phyloP scores from a whole-genome alignment of 2,113 vertebrate species.

The Chaetorhynchus papuensis region DNA sequence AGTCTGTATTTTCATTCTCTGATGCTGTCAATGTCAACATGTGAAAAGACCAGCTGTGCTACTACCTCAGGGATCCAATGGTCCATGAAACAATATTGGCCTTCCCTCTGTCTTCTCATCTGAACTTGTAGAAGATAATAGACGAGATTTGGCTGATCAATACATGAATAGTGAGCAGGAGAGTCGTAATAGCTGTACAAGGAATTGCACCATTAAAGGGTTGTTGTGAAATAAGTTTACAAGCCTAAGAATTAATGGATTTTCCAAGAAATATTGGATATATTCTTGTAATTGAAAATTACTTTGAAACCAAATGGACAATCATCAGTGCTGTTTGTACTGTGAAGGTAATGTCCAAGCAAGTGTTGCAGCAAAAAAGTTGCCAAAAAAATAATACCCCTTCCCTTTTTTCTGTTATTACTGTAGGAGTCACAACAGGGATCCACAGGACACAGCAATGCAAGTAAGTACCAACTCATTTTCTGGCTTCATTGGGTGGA shows the following conservation, averaged over 20 bases:
- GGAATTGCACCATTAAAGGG: background rate
- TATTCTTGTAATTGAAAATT: slow-evolving; percentile 23
- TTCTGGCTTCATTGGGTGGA: background rate
- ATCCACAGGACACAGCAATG: slow-evolving; percentile 78
- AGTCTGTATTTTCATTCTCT: background rate
- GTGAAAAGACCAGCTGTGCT: slow-evolving; percentile 1
- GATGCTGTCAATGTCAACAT: background rate
- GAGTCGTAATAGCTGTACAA: background rate
- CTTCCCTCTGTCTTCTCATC: slow-evolving; percentile 25
- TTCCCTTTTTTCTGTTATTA: slow-evolving; percentile 50
- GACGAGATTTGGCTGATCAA: slow-evolving; percentile 10
- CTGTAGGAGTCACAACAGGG: slow-evolving; percentile 80
- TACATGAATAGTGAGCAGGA: slow-evolving; percentile 13
- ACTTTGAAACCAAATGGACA: background rate
- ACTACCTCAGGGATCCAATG: slow-evolving; percentile 19
- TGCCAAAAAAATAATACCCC: slow-evolving; percentile 22
- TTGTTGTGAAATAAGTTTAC: slow-evolving; percentile 17
- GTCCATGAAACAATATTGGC: slow-evolving; percentile 44
- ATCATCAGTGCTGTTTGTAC: background rate
- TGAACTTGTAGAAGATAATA: slow-evolving; percentile 20
- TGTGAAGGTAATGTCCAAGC: background rate
- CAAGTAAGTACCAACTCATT: slow-evolving; percentile 77
- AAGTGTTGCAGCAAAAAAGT: background rate
- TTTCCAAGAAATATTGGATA: slow-evolving; percentile 10
- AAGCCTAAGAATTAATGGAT: slow-evolving; percentile 15